Percentiles rank a stretch among this genome's conserved stretches.
phyloP scores from a whole-genome alignment of 2,113 vertebrate genomes.

The Edolisoma coerulescens region DNA sequence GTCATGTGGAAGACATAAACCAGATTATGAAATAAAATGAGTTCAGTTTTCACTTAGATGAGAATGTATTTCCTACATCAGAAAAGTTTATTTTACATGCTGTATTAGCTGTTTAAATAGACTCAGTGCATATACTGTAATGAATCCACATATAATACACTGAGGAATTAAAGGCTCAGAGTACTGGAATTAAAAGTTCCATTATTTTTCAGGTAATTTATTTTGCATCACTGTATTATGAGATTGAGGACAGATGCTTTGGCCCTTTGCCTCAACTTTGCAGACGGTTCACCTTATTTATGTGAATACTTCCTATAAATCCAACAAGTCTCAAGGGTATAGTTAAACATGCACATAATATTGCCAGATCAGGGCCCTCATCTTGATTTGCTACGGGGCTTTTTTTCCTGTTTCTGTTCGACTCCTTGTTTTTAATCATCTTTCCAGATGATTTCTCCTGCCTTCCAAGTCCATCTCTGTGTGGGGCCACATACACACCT shows the following conservation, averaged over 20 bases:
- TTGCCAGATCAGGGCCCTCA: background rate
- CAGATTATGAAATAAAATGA: slow-evolving; percentile 50
- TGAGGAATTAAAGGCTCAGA: slow-evolving; percentile 56
- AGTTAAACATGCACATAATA: slow-evolving; percentile 28
- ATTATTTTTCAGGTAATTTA: slow-evolving; percentile 65
- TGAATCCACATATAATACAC: slow-evolving; percentile 42
- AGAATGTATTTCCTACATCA: slow-evolving; percentile 47
- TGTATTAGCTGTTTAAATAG: slow-evolving; percentile 54
- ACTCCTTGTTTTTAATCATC: background rate
- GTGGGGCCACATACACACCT: background rate
- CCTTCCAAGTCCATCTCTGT: background rate
- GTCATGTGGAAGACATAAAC: slow-evolving; percentile 60
- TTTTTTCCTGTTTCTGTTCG: background rate
- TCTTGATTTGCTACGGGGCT: background rate
- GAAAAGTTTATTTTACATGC: slow-evolving; percentile 53
- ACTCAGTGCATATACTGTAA: slow-evolving; percentile 19
- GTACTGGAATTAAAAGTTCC: slow-evolving; percentile 57
- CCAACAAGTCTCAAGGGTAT: background rate
- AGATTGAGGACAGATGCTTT: slow-evolving; percentile 66
- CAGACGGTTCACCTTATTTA: slow-evolving; percentile 51
- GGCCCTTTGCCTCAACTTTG: slow-evolving; percentile 45
- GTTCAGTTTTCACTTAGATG: slow-evolving; percentile 44
- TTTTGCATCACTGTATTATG: slow-evolving; percentile 53
- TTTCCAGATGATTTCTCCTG: slow-evolving; percentile 23
- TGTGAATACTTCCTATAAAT: slow-evolving; percentile 34